Evolutionary conservation across 2,888 invertebrate species (phyloP), one percentile per base, ranked within the genome.

Genomic region (Odontocolon sp.): DNA sequence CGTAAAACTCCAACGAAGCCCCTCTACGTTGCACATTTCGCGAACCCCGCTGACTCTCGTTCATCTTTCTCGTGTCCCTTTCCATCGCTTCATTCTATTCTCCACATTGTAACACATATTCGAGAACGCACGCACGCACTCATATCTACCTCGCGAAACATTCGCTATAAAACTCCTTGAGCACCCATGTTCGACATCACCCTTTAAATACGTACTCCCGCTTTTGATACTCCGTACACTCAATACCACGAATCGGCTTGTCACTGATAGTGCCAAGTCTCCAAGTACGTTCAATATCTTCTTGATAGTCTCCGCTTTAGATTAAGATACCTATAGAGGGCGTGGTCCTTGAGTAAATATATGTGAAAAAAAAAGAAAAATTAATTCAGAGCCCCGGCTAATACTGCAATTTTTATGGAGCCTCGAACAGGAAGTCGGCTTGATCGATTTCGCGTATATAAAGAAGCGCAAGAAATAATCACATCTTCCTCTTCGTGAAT

Each of bases 1-100:
- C 86, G 86, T 87, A 86, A 87, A 87, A 81, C 75, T 70, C 63
- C 42, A 66, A 36, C 54, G 47, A 69, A 61, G 54, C 67, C 63
- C 61, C 64, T 69, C 45, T 56, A 57, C 75, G 70, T 67, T 38
- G 50, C 21, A 57, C 11, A n/a, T n/a, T n/a, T n/a, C n/a, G n/a
- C n/a, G n/a, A n/a, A n/a, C n/a, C n/a, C n/a, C 47, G 9, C 14
- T 52, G 47, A 14, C 21, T 45, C 45, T 47, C 59, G 11, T 45
- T 50, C 45, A 18, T 67, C 52, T 50, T 26, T 66, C 36, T 26
- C 26, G n/a, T 40, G 38, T 64, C 23, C 56, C 28, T 52, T 59
- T 21, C 28, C 9, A 16, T 61, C 36, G 31, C 18, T 33, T 47
- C 45, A 33, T 36, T 79, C 75, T 70, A 77, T 78, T 56, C 61